phyloP scores from a whole-genome alignment of 2,113 vertebrate species.

The Hyperoodon ampullatus region DNA sequence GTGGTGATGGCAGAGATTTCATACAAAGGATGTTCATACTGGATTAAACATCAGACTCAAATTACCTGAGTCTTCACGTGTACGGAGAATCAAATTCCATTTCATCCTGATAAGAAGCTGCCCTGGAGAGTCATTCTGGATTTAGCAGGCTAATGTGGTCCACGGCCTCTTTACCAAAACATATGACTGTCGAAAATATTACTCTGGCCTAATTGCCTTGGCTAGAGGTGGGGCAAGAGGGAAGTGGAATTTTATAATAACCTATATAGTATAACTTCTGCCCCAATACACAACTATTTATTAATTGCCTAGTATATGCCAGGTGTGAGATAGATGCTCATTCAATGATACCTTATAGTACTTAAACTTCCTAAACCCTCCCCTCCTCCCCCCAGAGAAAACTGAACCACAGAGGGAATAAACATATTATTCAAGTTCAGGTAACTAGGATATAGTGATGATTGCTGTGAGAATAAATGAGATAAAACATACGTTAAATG shows the following conservation, averaged over 20 bases:
- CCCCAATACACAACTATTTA: background rate
- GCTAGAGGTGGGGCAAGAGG: background rate
- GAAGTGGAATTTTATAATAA: background rate
- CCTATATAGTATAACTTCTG: background rate
- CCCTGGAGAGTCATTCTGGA: background rate
- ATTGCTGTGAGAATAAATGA: background rate
- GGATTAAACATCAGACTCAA: slow-evolving; percentile 56
- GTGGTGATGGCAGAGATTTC: slow-evolving; percentile 54
- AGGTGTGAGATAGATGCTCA: background rate
- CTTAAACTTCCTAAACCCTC: background rate
- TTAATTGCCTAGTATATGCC: background rate
- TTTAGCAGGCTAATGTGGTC: background rate
- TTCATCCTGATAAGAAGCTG: slow-evolving; percentile 21
- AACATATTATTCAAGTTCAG: background rate
- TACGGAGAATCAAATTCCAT: slow-evolving; percentile 45
- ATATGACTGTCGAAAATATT: background rate
- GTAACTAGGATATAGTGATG: background rate
- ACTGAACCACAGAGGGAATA: background rate
- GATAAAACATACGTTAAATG: background rate
- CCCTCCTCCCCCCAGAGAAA: background rate
- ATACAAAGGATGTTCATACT: slow-evolving; percentile 48
- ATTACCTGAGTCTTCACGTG: background rate
- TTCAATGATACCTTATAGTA: background rate
- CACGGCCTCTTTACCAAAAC: background rate
- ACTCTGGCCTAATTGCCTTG: background rate